Evolutionary conservation across 2,888 invertebrate genomes (phyloP), one percentile per base, ranked within the genome.

Genomic region (Folsomia manolachei): DNA sequence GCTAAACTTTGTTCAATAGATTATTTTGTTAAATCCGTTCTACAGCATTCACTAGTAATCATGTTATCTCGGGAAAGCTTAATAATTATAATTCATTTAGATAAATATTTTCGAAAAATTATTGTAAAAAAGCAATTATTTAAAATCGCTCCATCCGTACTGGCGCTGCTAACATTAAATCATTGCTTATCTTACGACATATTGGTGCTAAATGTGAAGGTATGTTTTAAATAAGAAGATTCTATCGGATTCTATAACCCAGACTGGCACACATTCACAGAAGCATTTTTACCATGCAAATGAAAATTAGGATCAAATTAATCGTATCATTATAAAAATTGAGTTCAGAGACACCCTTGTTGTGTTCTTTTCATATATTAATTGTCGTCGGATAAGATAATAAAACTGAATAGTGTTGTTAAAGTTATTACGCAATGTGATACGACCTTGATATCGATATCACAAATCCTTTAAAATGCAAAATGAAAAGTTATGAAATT

Each of bases 291-390:
- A 39, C 39, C 14, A 39, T n/a, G n/a, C 4, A 39, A 39, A 14
- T 14, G 39, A 39, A 39, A 4, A 39, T 39, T 4, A 39, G 39
- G 14, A 39, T 39, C 39, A 39, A 39, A 39, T 39, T 39, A 39
- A 9, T 39, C n/a, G n/a, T n/a, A n/a, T n/a, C n/a, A n/a, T n/a
- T n/a, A n/a, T n/a, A n/a, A n/a, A n/a, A 39, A 39, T 39, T 39
- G 14, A 9, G 14, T 14, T 9, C 39, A 39, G 11, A 56, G 56
- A 56, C 56, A 56, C 56, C 56, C 56, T 56, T 21, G 56, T 56
- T 56, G 56, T 56, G 56, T 56, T 56, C 56, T 18, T 56, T 56
- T 56, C n/a, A 56, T 56, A 56, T 56, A 21, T 56, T 14, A 7
- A n/a, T 39, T 39, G 39, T 39, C 39, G 4, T 39, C 39, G 4